These are phyloP conservation scores for Sphenopsis melanotis DNA, from an alignment of 2,797 vertebrate genomes.

Conservation along the genomic window DNA sequence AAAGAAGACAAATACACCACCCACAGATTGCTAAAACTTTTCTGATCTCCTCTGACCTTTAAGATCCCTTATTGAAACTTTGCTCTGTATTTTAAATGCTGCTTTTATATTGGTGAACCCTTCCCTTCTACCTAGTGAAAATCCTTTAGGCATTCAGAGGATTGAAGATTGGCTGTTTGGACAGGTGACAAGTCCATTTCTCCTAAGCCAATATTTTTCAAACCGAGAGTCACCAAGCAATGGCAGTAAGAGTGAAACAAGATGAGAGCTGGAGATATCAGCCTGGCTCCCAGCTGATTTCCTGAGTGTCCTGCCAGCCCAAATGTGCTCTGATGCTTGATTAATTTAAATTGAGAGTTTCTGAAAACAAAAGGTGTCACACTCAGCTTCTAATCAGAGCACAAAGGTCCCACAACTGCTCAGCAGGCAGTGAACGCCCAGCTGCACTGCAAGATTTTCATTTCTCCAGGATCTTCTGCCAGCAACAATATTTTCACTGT, in stretches of 20 bases:
- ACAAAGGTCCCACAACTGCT: background rate
- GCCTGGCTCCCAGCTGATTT: slow-evolving; percentile 13
- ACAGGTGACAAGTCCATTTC: slow-evolving; percentile 29
- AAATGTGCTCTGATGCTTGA: background rate
- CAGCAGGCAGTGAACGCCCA: background rate
- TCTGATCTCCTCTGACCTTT: background rate
- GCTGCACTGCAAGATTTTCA: background rate
- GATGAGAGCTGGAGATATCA: slow-evolving; percentile 6
- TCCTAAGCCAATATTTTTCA: slow-evolving; percentile 47
- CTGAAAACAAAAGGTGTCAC: slow-evolving; percentile 50
- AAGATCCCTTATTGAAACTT: slow-evolving; percentile 28
- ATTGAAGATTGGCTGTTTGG: slow-evolving; percentile 5
- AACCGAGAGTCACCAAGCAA: slow-evolving; percentile 2
- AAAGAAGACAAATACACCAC: background rate
- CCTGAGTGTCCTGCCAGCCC: slow-evolving; percentile 3
- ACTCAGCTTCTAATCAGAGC: slow-evolving; percentile 8
- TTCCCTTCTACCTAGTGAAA: slow-evolving; percentile 30
- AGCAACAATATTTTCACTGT: background rate
- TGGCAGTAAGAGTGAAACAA: slow-evolving; percentile 13
- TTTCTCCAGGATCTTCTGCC: background rate
- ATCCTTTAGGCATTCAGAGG: background rate
- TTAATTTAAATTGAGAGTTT: slow-evolving; percentile 45
- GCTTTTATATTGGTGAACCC: slow-evolving; percentile 16
- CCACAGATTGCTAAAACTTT: background rate
- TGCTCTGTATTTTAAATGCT: slow-evolving; percentile 9